phyloP scores from a whole-genome alignment of 2,797 vertebrate species.

The Valencia hispanica region DNA sequence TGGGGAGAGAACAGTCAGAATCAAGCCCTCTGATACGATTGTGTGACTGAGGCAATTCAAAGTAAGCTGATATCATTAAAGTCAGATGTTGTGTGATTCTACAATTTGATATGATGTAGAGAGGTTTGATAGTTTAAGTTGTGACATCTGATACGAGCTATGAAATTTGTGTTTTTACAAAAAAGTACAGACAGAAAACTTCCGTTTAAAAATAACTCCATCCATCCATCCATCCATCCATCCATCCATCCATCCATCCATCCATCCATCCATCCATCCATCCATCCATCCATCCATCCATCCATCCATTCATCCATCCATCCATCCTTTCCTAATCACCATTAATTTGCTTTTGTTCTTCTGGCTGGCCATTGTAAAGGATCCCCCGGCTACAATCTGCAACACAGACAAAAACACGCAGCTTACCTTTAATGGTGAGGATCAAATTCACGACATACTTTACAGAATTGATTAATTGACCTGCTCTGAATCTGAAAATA shows the following conservation, averaged over 20 bases:
- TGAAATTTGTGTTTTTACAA: no score
- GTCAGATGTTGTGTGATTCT: not conserved
- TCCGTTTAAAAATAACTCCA: no score
- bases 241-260: no score
- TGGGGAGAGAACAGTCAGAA: slow-evolving; percentile 34
- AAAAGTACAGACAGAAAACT: no score
- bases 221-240: no score
- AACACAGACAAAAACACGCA: slow-evolving; percentile 15
- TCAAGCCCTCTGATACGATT: not conserved
- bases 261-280: no score
- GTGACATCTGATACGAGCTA: not conserved
- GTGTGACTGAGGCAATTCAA: not conserved
- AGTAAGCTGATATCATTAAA: no score
- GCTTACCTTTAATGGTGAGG: not conserved
- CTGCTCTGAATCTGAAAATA: no score
- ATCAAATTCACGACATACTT: no score
- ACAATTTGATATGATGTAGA: not conserved
- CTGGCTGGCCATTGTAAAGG: slow-evolving; percentile 72
- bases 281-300: no score
- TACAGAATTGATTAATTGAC: no score
- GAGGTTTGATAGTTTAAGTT: not conserved
- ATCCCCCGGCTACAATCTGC: slow-evolving; percentile 76
- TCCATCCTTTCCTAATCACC: slow-evolving; percentile 45
- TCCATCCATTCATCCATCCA: no score
- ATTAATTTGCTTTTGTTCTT: slow-evolving; percentile 63